Evolutionary conservation across 2,113 vertebrate species (phyloP), one percentile per base, ranked within the genome.

Genomic region (Stictonetta naevosa): DNA sequence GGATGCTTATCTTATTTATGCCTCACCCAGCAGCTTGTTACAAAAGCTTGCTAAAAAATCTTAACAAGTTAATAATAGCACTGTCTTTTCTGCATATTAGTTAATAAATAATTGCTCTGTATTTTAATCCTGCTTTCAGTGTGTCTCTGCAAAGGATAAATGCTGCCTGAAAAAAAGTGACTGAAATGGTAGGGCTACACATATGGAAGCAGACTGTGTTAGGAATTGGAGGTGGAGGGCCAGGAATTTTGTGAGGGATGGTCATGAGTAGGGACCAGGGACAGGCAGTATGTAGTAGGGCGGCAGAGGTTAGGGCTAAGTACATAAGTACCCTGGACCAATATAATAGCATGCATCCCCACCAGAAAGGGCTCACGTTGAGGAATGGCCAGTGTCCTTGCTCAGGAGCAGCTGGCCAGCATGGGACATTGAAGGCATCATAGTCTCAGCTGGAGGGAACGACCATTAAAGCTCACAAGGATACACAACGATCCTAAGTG

Each of bases 401-500:
- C 23, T 79, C 31, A 4, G 4, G n/a, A 81, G 15, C 28, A 77
- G 6, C 46, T 68, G 53, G 5, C 13, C 13, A 1, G 26, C 4
- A 0, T 28, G 14, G 33, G 11, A 63, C 9, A 11, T 36, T 50
- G n/a, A 85, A 69, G 31, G 69, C 28, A 44, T 38, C 7, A 55
- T 5, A 66, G 55, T 22, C 2, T 60, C 22, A 36, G 26, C 26
- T 33, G 53, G 36, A 62, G 26, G 4, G 36, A 76, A 76, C 13
- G 13, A 8, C 29, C 29, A 53, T 20, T 29, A 67, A 52, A 78
- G 25, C 11, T 40, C 38, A n/a, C 5, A 59, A 25, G 11, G 21
- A 34, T 2, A 2, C 1, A 0, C 20, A 56, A 18, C 0, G 1
- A 8, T 50, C 25, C 44, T 59, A 8, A 7, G 9, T 1, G 1